phyloP scores from a whole-genome alignment of 1,140 invertebrate genomes.

The Berghia stephanieae region DNA sequence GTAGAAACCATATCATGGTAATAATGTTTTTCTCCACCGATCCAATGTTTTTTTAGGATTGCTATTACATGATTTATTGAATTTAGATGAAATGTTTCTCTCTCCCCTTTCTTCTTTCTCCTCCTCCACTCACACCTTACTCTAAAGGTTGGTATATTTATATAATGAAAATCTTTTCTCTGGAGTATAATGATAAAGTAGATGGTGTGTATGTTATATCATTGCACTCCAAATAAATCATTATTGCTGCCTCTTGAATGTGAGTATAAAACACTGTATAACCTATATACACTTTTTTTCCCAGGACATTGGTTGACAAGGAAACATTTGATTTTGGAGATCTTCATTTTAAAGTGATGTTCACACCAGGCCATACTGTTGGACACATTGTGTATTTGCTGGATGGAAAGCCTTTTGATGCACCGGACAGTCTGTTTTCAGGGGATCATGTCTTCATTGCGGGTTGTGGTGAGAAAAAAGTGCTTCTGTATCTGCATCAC shows the following conservation, averaged over 20 bases:
- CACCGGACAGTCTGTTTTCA: slow-evolving; percentile 53
- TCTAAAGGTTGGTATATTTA: no score
- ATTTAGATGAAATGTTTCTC: no score
- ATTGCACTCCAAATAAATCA: not conserved
- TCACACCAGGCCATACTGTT: slow-evolving; percentile 60
- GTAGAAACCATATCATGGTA: no score
- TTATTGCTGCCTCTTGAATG: not conserved
- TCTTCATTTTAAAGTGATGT: slow-evolving; percentile 46
- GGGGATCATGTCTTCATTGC: slow-evolving; percentile 58
- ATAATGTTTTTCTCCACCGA: no score
- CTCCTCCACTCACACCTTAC: no score
- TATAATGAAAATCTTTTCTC: no score
- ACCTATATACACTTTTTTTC: slow-evolving; percentile 33
- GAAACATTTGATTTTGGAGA: slow-evolving; percentile 49
- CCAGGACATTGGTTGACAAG: slow-evolving; percentile 48
- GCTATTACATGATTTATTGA: no score
- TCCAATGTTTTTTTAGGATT: no score
- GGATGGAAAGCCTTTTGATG: slow-evolving; percentile 48
- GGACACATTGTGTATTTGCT: slow-evolving; percentile 58
- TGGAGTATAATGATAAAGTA: not conserved
- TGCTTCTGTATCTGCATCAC: no score
- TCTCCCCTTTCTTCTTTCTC: no score
- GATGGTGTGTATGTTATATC: not conserved
- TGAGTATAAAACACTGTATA: not conserved
- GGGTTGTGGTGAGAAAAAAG: slow-evolving; percentile 59